Evolutionary conservation across 1,140 invertebrate genomes (phyloP), one percentile per base, ranked within the genome.

Genomic region (Frieseomelitta varia): DNA sequence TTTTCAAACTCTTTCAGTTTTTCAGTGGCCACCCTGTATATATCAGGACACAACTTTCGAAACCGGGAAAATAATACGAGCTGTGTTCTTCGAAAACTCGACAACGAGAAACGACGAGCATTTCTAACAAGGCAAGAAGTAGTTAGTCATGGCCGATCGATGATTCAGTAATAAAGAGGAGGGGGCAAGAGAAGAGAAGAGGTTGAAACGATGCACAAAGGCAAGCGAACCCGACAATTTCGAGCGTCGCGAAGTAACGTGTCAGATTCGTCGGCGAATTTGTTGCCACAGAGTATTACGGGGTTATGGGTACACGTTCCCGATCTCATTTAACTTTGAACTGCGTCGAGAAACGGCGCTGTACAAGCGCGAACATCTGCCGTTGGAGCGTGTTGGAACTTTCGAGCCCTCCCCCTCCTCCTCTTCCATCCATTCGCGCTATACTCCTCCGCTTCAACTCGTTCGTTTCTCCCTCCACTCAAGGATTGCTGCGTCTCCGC

Each of bases 261-360:
- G 65, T 78, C 55, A 58, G 63, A 61, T 69, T 63, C 27, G 47
- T 53, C 15, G 34, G 67, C 34, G 68, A 79, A 58, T 79, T 81
- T 30, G 79, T 81, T 51, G 56, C 79, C 47, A 51, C 56, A 34
- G 39, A 47, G 51, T 67, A 82, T 76, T 68, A 56, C 30, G 10
- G 61, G 61, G 67, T 75, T 75, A 81, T 80, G 63, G 53, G 39
- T 72, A 14, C 39, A 27, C 27, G 19, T 21, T 58, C 27, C 19
- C 39, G 34, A 84, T 74, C 81, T 79, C 75, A 61, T 84, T 78
- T 79, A 84, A 84, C 75, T 78, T 71, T 53, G 30, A 51, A 79
- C 55, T 39, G 21, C 81, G 73, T 61, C 72, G 61, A 21, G 51
- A 76, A 30, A 76, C 21, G 53, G 17, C 12, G 15, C n/a, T 53